Base-by-base conservation (phyloP, 2,797 vertebrate genomes). In the Tokudaia muenninki region DNA sequence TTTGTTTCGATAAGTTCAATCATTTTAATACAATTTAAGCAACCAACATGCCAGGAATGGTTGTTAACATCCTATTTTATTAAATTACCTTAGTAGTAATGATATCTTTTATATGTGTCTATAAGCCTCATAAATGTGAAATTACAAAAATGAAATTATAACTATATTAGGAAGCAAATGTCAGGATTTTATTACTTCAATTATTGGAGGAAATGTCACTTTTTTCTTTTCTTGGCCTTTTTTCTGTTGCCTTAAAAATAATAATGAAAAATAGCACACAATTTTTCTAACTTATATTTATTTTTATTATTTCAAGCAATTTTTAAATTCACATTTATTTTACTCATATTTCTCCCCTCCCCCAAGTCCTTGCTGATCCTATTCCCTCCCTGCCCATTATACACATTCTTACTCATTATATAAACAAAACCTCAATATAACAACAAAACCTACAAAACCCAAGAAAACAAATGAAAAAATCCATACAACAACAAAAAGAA, bases 201-300 rank as follows among this genome's bases (percentile, higher is more conserved):
- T 92, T 93, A 59, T 65, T 88, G 8, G 6, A 81, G 91, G n/a
- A 3, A 72, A 52, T 44, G 4, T 57, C 14, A 82, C 70, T 92
- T 92, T 95, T 95, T 92, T 94, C 19, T 70, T 11, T 90, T 95
- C 16, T 87, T 14, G 41, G 41, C 17, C 21, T 90, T 92, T 87
- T 79, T 9, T 88, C n/a, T 92, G 29, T 93, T 92, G 84, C 19
- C 41, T 65, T 74, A 41, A 90, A 79, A 75, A 81, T 87, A 74
- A 65, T 94, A 29, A 78, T 78, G 34, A 93, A 94, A 94, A 92
- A 83, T 72, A 92, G 0, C 10, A 65, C 44, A 63, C 63, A 34
- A 75, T 92, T 67, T 75, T 34, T 74, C n/a, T 82, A 61, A 81
- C 70, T 87, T 92, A 0, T 29, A 88, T 78, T 44, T 91, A n/a